These are phyloP conservation scores for Palythoa caribaeorum DNA, from an alignment of 92 coral and sea anemone species.

Conservation along the genomic window DNA sequence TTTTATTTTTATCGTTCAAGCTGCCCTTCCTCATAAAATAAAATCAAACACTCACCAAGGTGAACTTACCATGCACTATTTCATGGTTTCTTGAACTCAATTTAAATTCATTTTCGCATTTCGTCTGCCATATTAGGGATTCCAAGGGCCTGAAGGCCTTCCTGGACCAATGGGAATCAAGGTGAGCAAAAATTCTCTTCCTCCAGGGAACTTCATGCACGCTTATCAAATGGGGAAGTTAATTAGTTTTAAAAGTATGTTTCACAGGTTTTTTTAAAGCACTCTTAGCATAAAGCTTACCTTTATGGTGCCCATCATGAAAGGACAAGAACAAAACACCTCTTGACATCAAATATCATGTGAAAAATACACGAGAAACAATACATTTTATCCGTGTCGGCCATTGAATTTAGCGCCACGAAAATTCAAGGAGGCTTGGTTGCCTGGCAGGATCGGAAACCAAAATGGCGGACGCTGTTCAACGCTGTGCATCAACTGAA, in stretches of 20 bases:
- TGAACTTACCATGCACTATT: not conserved
- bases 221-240: too few relatives aligned
- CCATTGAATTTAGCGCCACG: conserved; percentile 9
- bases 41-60: too few relatives aligned
- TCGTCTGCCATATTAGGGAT: conserved; percentile 68
- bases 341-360: not conserved
- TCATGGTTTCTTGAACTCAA: not conserved
- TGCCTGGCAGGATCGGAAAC: not conserved
- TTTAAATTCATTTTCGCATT: not conserved
- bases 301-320: not conserved
- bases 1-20: too few relatives aligned
- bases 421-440: conserved; percentile 18
- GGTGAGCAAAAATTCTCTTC: conserved; percentile 47
- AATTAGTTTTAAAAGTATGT: not conserved
- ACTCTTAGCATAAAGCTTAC: not conserved
- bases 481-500: not conserved
- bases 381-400: not conserved
- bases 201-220: too few relatives aligned
- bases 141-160: conserved; percentile 89
- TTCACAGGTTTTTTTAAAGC: not conserved
- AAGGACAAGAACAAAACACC: not conserved
- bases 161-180: conserved; percentile 88
- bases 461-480: conserved; percentile 13
- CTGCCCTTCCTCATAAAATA: too few relatives aligned
- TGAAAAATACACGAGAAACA: not conserved